Conservation (phyloP, 2,797 vertebrate species). For the Cossypha polioptera region DNA sequence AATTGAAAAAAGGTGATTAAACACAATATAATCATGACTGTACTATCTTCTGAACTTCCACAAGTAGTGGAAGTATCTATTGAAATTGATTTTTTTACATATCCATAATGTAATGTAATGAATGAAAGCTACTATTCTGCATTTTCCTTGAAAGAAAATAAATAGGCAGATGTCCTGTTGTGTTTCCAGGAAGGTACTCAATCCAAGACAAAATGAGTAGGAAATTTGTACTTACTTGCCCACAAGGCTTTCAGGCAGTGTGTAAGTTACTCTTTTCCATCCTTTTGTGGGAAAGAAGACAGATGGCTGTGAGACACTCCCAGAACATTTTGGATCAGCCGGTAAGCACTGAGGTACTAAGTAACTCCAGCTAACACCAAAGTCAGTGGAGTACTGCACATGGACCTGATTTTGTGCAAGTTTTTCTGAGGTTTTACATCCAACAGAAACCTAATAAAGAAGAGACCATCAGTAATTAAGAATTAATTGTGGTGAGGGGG, state of each 20-base stretch:
- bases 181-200: background rate
- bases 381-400: conserved; percentile 94
- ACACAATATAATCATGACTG: background rate
- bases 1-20: background rate
- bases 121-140: background rate
- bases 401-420: conserved; percentile 91
- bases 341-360: conserved; percentile 94
- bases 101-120: background rate
- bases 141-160: background rate
- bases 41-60: background rate
- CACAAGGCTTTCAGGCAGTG: conserved; percentile 87
- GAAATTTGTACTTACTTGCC: conserved; percentile 85
- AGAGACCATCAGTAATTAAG: background rate
- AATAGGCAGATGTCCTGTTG: background rate
- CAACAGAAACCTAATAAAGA: conserved; percentile 86
- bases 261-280: conserved; percentile 94
- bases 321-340: conserved; percentile 92
- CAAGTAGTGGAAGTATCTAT: background rate
- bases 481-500: background rate
- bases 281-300: conserved; percentile 92
- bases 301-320: conserved; percentile 92
- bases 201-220: background rate
- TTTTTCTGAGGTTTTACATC: conserved; percentile 88
- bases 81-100: background rate
- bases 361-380: conserved; percentile 96